A percentile compares a stretch with the other conserved stretches of the same genome.
phyloP scores from a whole-genome alignment of 2,113 vertebrate genomes.

The Anser cygnoides region DNA sequence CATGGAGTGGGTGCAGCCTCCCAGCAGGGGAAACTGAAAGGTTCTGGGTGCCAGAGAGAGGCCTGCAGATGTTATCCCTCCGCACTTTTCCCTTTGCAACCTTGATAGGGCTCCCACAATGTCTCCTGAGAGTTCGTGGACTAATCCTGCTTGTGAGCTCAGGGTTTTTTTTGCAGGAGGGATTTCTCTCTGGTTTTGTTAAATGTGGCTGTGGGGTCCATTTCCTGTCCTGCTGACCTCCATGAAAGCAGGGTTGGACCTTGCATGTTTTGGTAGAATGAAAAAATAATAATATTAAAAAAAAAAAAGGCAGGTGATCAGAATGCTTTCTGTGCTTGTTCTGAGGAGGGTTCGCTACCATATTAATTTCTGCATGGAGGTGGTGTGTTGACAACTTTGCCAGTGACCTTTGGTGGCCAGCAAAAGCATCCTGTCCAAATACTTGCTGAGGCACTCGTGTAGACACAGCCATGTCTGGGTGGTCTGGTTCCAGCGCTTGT shows the following conservation, averaged over 20 bases:
- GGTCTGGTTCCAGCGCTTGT: neutral
- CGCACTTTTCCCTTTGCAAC: neutral
- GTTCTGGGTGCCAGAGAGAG: neutral
- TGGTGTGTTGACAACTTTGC: neutral
- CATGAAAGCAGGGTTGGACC: neutral
- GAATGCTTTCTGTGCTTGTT: neutral
- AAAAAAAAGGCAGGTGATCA: neutral
- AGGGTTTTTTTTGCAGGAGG: neutral
- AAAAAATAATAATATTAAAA: too few species aligned
- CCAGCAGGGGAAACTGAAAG: neutral
- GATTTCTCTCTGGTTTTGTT: neutral
- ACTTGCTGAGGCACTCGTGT: neutral
- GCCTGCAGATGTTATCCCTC: neutral
- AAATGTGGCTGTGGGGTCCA: neutral
- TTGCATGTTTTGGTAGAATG: neutral
- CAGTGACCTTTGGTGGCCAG: neutral
- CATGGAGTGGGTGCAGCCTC: rapidly evolving
- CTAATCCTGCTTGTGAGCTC: neutral
- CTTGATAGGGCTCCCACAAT: neutral
- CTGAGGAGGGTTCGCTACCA: neutral
- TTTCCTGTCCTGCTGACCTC: neutral
- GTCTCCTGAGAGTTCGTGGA: rapidly evolving
- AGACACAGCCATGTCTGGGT: neutral
- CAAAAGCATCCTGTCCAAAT: neutral
- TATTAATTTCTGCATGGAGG: neutral